Conservation (phyloP, 2,113 vertebrate species). For the Pelobates fuscus region DNA sequence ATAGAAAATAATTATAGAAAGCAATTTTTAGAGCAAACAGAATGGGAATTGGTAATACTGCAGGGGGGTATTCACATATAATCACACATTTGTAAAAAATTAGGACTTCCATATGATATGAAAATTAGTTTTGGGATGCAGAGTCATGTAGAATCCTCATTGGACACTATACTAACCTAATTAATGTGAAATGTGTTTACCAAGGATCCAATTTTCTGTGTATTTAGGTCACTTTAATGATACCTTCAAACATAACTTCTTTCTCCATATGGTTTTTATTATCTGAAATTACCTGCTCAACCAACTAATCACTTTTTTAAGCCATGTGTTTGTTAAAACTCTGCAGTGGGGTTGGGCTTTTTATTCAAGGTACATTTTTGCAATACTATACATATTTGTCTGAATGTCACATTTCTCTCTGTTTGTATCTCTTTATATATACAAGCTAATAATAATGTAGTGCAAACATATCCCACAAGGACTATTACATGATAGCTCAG, state of each 20-base stretch:
- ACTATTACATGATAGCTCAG: no score
- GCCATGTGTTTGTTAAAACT: no score
- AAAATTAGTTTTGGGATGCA: constrained; percentile 42
- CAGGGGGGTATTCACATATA: constrained; percentile 34
- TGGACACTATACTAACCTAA: constrained; percentile 28
- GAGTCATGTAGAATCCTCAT: constrained; percentile 26
- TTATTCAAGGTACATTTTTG: no score
- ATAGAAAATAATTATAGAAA: constrained; percentile 35
- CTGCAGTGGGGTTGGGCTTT: no score
- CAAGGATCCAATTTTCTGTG: constrained; percentile 21
- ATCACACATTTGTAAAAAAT: constrained; percentile 44
- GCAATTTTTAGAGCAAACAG: constrained; percentile 33
- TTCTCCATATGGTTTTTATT: constrained; percentile 27
- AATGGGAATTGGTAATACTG: constrained; percentile 30
- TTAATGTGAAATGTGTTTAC: constrained; percentile 38
- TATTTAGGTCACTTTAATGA: constrained; percentile 38
- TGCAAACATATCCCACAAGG: no score
- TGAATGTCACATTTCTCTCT: no score
- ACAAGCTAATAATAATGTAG: no score
- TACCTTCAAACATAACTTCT: background rate
- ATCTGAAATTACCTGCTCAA: background rate
- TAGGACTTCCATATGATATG: constrained; percentile 36
- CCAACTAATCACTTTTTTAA: no score
- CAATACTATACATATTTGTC: no score
- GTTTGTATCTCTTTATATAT: no score